Percentiles rank a stretch among this genome's conserved stretches.
Evolutionary conservation across 2,113 vertebrate genomes (phyloP).

Genomic region (Passer montanus): DNA sequence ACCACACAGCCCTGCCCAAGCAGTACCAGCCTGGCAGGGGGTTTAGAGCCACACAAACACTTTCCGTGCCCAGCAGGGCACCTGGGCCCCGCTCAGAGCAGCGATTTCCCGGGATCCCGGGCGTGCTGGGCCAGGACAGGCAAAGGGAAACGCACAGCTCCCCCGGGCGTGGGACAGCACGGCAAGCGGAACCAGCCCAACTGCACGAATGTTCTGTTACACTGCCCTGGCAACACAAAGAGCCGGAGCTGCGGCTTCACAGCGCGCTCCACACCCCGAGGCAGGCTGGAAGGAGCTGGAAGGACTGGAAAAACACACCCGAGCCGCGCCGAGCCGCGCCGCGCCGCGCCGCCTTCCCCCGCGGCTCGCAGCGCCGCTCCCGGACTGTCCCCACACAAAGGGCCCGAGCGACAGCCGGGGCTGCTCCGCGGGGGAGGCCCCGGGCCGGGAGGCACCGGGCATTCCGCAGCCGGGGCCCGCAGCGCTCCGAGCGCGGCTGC

Average conservation of each 20-base stretch:
- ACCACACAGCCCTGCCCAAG: not conserved
- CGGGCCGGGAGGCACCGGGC: accelerated
- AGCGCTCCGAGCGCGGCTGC: not conserved
- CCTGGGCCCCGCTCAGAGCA: not conserved
- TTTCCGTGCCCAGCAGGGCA: not conserved
- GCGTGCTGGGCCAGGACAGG: accelerated
- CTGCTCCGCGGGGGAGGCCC: accelerated
- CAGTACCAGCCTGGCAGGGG: accelerated
- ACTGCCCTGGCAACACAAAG: not conserved
- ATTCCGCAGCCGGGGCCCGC: accelerated
- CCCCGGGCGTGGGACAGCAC: not conserved
- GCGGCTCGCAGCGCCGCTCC: not conserved
- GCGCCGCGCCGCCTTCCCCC: not conserved
- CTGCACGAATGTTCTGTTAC: not conserved
- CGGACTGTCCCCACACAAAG: not conserved
- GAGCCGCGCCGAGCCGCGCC: not conserved
- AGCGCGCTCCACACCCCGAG: not conserved
- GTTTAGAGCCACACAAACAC: not conserved
- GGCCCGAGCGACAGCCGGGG: accelerated
- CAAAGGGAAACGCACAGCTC: not conserved
- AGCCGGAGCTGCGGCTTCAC: not conserved
- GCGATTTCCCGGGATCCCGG: not conserved
- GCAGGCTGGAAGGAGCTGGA: not conserved
- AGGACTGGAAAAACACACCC: not conserved
- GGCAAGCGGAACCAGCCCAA: not conserved